Evolutionary conservation across 2,797 vertebrate genomes (phyloP).

Genomic region (Petrocephalus schoutedeni): DNA sequence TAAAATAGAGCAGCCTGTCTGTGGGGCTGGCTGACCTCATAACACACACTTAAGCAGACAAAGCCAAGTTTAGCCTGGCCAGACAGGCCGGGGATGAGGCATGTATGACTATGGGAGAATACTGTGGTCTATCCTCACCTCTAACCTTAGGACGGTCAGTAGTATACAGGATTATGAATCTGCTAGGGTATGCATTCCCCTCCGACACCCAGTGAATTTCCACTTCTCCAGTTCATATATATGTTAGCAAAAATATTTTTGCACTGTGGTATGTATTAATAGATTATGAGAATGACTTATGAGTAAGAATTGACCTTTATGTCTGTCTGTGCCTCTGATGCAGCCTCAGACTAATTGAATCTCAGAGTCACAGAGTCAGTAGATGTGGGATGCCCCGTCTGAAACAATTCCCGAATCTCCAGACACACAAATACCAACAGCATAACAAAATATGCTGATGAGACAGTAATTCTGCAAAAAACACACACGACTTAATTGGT

Average conservation of each 20-base stretch:
- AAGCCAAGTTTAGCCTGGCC: background rate
- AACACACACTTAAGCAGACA: slow-evolving; percentile 16
- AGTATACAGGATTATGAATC: background rate
- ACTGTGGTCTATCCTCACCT: background rate
- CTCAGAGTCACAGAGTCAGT: background rate
- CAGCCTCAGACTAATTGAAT: background rate
- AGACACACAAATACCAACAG: background rate
- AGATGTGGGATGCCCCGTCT: background rate
- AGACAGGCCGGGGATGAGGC: background rate
- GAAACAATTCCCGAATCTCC: background rate
- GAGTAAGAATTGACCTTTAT: background rate
- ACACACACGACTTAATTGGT: background rate
- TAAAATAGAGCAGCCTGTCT: background rate
- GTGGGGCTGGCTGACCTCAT: background rate
- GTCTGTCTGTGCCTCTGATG: background rate
- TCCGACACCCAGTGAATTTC: background rate
- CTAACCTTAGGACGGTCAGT: background rate
- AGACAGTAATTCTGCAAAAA: background rate
- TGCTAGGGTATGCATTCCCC: background rate
- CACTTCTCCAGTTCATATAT: background rate
- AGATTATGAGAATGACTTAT: background rate
- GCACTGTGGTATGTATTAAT: background rate
- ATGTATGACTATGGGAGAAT: background rate
- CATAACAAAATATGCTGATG: background rate
- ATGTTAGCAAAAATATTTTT: background rate